Conservation (phyloP, 2,888 invertebrate genomes). For the Apodemia hepburni region DNA sequence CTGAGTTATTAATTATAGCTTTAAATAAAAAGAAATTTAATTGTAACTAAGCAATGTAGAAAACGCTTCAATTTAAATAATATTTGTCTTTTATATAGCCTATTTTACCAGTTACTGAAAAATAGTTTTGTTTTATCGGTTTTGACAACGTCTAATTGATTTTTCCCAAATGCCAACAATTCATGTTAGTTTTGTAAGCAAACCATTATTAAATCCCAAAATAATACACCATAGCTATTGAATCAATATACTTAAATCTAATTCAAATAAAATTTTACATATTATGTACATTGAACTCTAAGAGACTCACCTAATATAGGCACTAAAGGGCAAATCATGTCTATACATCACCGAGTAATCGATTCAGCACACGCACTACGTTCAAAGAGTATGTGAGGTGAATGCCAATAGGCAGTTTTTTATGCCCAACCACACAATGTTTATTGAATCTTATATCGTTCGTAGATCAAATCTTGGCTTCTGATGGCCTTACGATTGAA, state of each 20-base stretch:
- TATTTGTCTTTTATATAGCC: no score
- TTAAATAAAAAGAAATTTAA: no score
- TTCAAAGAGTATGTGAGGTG: constrained; percentile 50
- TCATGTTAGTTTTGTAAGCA: not conserved
- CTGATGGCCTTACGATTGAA: constrained; percentile 23
- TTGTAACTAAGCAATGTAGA: no score
- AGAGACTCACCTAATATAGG: constrained; percentile 31
- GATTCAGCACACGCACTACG: constrained; percentile 59
- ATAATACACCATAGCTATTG: no score
- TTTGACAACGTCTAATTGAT: no score
- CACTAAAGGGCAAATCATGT: constrained; percentile 28
- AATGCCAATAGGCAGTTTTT: constrained; percentile 64
- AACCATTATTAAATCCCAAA: not conserved
- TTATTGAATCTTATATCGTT: constrained; percentile 71
- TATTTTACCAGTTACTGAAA: no score
- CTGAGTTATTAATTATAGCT: no score
- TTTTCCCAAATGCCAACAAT: no score
- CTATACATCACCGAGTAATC: constrained; percentile 43
- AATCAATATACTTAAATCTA: not conserved
- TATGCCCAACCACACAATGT: constrained; percentile 62
- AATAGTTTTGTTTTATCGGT: no score
- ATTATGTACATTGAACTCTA: constrained; percentile 19
- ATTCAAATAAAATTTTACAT: not conserved
- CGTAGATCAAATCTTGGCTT: constrained; percentile 51
- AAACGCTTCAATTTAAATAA: no score